Conservation (phyloP, 2,888 invertebrate genomes). For the Sesia apiformis region DNA sequence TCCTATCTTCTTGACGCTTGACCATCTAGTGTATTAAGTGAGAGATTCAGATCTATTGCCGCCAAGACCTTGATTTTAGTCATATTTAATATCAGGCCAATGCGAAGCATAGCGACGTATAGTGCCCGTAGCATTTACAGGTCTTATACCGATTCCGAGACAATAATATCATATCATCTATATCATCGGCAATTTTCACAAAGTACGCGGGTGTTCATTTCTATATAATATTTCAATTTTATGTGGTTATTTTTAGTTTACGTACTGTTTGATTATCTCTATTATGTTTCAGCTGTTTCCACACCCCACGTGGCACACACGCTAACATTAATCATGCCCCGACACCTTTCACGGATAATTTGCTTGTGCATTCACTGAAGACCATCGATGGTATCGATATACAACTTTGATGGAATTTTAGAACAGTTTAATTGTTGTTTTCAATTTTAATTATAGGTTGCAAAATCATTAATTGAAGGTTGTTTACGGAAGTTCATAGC, state of each 20-base stretch:
- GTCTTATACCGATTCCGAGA: too few relatives aligned
- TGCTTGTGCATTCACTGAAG: constrained; percentile 28
- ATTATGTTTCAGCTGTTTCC: constrained; percentile 15
- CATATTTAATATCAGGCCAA: too few relatives aligned
- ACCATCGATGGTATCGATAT: constrained; percentile 25
- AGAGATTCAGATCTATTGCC: too few relatives aligned
- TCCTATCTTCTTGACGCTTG: too few relatives aligned
- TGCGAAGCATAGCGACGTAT: too few relatives aligned
- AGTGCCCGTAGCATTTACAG: too few relatives aligned
- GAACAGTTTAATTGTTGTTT: constrained; percentile 23
- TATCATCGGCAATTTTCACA: too few relatives aligned
- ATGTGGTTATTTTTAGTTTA: neutral
- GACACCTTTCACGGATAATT: constrained; percentile 46
- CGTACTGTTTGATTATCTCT: neutral
- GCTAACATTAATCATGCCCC: constrained; percentile 63
- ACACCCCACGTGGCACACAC: constrained; percentile 55
- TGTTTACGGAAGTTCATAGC: constrained; percentile 3
- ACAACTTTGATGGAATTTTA: constrained; percentile 13
- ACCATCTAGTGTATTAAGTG: too few relatives aligned
- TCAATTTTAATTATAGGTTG: neutral
- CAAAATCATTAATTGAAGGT: neutral
- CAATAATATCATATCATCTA: too few relatives aligned
- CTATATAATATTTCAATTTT: too few relatives aligned
- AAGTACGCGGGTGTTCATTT: too few relatives aligned
- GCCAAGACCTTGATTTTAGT: too few relatives aligned